Conservation (phyloP, 1,140 invertebrate genomes). For the Macrostomum lignano region DNA sequence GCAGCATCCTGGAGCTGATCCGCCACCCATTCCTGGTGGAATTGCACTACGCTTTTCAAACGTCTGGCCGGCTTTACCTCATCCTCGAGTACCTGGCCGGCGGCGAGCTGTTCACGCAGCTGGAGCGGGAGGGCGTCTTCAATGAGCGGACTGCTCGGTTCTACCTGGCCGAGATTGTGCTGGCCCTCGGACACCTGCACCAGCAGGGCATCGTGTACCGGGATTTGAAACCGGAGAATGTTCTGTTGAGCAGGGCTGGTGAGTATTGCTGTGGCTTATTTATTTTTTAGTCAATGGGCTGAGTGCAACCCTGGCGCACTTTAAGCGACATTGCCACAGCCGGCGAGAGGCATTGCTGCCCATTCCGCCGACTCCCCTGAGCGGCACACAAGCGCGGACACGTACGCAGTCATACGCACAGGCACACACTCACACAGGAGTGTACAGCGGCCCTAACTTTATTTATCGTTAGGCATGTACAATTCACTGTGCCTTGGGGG, state of each 20-base stretch:
- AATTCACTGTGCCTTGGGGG: too few species aligned
- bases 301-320: too few species aligned
- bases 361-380: too few species aligned
- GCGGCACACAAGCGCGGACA: too few species aligned
- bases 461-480: too few species aligned
- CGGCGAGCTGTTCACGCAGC: constrained; percentile 86
- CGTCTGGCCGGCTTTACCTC: constrained; percentile 75
- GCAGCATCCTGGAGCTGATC: constrained; percentile 26
- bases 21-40: constrained; percentile 96
- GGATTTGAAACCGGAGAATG: constrained; percentile 95
- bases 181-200: constrained; percentile 87
- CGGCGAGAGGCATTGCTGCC: too few species aligned
- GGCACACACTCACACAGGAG: too few species aligned
- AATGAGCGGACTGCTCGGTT: constrained; percentile 84
- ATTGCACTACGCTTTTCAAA: constrained; percentile 95
- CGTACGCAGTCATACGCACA: too few species aligned
- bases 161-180: constrained; percentile 82
- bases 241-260: constrained; percentile 56
- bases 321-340: too few species aligned
- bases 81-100: constrained; percentile 92
- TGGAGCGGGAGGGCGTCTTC: constrained; percentile 89
- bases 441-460: too few species aligned
- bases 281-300: too few species aligned
- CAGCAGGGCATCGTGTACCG: constrained; percentile 59
- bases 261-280: too few species aligned